These are phyloP conservation scores for Rattus norvegicus DNA, from an alignment of 2,113 vertebrate species.

Conservation along the genomic window DNA sequence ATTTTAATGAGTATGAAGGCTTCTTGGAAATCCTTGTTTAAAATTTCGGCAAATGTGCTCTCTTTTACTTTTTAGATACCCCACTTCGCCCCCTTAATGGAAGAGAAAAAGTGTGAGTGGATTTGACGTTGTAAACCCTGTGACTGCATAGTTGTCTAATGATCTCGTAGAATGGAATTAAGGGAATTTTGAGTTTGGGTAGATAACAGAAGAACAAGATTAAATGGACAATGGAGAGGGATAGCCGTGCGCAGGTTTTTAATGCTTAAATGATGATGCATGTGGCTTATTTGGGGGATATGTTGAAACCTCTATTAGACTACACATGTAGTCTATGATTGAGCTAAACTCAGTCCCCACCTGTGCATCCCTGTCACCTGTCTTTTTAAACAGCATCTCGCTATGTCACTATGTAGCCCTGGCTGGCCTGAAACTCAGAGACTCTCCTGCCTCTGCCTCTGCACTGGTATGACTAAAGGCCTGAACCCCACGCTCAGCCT, in stretches of 20 bases:
- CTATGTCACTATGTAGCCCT: not conserved
- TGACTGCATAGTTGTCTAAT: not conserved
- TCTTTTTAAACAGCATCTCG: not conserved
- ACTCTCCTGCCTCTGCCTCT: not conserved
- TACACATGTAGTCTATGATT: not conserved
- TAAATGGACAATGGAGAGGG: conserved; percentile 45
- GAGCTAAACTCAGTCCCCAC: not conserved
- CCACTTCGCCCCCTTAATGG: not conserved
- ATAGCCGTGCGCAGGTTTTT: not conserved
- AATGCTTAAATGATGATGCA: not conserved
- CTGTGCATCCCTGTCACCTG: no score
- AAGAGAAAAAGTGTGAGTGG: not conserved
- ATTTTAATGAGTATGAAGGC: conserved; percentile 9
- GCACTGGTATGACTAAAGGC: not conserved
- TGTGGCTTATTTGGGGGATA: not conserved
- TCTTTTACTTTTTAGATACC: conserved; percentile 13
- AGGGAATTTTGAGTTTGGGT: conserved; percentile 55
- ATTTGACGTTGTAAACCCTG: not conserved
- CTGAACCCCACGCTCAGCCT: not conserved
- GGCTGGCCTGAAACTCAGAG: not conserved
- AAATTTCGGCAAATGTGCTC: conserved; percentile 19
- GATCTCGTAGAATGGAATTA: conserved; percentile 49
- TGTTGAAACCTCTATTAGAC: not conserved
- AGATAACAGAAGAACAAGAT: conserved; percentile 66
- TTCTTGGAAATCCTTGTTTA: not conserved